Evolutionary conservation across 2,888 invertebrate species (phyloP), one percentile per base, ranked within the genome.

Genomic region (Acrobasis repandana): DNA sequence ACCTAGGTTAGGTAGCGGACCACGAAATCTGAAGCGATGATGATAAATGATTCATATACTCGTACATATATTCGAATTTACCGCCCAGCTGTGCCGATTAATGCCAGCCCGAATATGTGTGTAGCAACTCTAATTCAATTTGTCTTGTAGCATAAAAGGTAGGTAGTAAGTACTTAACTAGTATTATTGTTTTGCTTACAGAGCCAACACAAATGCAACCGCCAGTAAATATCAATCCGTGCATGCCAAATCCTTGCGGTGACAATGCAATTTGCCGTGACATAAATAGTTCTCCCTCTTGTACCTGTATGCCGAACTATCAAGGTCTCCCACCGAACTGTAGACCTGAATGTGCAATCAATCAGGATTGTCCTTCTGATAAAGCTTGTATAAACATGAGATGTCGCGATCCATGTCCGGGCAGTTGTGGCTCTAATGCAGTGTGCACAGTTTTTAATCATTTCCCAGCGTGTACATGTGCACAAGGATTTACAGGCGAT

Each of bases 261-360:
- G 93, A 93, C 3, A 94, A 95, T 75, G 93, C 95, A 1, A 86
- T 94, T 72, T 95, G 95, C 71, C 91, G 93, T 62, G 92, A 93
- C 63, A 79, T 93, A n/a, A 94, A 94, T 69, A 93, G 93, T 9
- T 76, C 85, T 2, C 94, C 95, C 9, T 93, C 94, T 0, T 96
- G 96, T 76, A 93, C 94, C 28, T 96, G 96, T 74, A 78, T 94
- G 68, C 83, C 92, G 4, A 92, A 92, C 58, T 96, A 93, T 73
- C 93, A 94, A 67, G 96, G 96, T n/a, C 90, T 93, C 48, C 95
- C 96, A 58, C 95, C 95, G 15, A 95, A 95, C 72, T 96, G 96
- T 76, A 92, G 94, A 59, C 95, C 96, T 2, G 95, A 96, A 83
- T 96, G 96, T 82, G 93, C 93, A 0, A 94, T 95, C 54, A 95